Conservation (phyloP, 53 echinoderm and acorn worm species). For the Zoroaster sp. region DNA sequence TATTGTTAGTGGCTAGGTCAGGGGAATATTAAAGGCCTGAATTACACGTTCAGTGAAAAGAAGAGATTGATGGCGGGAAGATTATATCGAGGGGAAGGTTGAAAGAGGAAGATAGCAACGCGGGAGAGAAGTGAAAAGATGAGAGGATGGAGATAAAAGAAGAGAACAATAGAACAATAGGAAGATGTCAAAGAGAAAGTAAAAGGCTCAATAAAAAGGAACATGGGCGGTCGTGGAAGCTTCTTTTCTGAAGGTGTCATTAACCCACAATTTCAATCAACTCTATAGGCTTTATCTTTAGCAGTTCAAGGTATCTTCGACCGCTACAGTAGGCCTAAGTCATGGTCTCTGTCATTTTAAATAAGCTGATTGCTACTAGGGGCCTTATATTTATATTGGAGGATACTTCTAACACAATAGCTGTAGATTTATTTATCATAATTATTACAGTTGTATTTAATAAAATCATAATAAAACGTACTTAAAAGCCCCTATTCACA, state of each 20-base stretch:
- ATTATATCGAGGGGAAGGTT: conserved; percentile 5
- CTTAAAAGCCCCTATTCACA: too few relatives aligned
- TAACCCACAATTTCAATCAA: background rate
- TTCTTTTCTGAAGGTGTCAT: background rate
- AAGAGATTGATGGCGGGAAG: background rate
- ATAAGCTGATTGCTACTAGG: too few relatives aligned
- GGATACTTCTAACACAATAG: too few relatives aligned
- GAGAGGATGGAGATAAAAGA: background rate
- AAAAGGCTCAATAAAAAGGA: background rate
- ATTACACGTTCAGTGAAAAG: background rate
- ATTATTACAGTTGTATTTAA: too few relatives aligned
- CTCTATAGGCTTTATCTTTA: background rate
- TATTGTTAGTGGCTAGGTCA: conserved; percentile 6
- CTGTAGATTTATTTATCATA: too few relatives aligned
- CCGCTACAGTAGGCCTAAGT: background rate
- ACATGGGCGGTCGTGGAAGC: background rate
- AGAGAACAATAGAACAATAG: background rate
- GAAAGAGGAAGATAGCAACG: background rate
- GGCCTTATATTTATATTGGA: too few relatives aligned
- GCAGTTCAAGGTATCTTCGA: background rate
- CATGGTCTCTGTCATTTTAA: too few relatives aligned
- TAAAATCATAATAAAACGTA: too few relatives aligned
- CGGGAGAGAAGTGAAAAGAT: background rate
- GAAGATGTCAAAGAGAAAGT: conserved; percentile 12
- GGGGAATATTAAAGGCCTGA: background rate